Conservation (phyloP, 2,797 vertebrate genomes). For the Sarcoramphus papa region DNA sequence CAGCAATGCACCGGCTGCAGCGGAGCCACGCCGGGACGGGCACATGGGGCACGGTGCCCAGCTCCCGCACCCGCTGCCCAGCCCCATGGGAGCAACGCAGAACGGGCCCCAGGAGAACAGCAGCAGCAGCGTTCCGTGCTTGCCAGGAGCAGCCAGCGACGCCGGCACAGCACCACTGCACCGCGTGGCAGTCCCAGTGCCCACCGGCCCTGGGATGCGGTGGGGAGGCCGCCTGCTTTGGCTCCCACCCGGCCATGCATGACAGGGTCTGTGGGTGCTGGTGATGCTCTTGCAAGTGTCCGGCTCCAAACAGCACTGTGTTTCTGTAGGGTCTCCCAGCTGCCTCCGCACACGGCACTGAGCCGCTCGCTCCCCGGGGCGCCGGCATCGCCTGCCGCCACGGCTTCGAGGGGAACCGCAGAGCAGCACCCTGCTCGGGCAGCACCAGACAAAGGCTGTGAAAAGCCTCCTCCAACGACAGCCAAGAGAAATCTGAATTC, state of each 20-base stretch:
- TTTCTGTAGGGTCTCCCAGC: not conserved
- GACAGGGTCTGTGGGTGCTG: not conserved
- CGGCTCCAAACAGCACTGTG: accelerated
- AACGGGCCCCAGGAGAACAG: not conserved
- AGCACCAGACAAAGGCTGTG: not conserved
- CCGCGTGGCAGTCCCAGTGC: not conserved
- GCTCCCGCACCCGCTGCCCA: not conserved
- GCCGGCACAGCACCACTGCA: not conserved
- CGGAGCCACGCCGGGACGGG: not conserved
- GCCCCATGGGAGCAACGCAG: accelerated
- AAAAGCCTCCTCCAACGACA: not conserved
- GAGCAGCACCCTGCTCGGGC: not conserved
- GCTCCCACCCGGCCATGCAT: not conserved
- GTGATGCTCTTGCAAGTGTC: not conserved
- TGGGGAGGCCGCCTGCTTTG: accelerated
- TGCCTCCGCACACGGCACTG: accelerated
- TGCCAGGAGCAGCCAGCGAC: not conserved
- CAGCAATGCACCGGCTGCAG: not conserved
- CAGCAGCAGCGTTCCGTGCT: not conserved
- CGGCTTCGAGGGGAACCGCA: not conserved
- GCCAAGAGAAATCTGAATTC: not conserved
- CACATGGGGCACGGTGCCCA: not conserved
- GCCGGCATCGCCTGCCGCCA: accelerated
- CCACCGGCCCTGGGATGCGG: accelerated
- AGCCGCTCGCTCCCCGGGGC: not conserved